Percentiles rank a stretch among this genome's conserved stretches.
Evolutionary conservation across 1,140 invertebrate genomes (phyloP).

Genomic region (Bombus fervidus): DNA sequence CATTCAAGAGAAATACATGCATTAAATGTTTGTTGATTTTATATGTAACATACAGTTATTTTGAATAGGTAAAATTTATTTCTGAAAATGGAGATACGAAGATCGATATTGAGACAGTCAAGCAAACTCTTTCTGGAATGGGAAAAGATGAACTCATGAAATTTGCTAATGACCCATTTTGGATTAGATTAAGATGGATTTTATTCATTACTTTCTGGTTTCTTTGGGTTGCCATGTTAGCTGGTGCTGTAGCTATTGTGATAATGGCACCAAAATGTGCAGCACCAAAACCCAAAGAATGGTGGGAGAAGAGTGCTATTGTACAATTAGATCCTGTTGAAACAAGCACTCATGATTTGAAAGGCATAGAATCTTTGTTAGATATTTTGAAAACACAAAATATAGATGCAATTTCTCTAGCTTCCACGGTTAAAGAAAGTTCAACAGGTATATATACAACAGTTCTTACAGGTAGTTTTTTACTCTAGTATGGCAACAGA

Average conservation of each 20-base stretch:
- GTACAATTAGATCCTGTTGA: conserved; percentile 78
- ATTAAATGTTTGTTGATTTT: background rate
- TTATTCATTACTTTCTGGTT: conserved; percentile 94
- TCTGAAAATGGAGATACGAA: conserved; percentile 93
- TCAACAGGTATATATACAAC: conserved; percentile 54
- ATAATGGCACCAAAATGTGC: conserved; percentile 92
- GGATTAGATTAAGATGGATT: conserved; percentile 92
- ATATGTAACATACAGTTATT: conserved; percentile 39
- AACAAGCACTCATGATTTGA: conserved; percentile 60
- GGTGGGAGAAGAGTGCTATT: conserved; percentile 84
- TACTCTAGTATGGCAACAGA: background rate
- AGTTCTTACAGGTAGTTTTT: background rate
- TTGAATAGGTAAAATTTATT: conserved; percentile 86
- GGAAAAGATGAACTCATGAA: conserved; percentile 96
- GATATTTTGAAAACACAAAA: conserved; percentile 81
- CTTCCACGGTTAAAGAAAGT: conserved; percentile 80
- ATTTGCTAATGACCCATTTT: conserved; percentile 95
- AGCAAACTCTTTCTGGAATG: conserved; percentile 89
- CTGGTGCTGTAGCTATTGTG: conserved; percentile 92
- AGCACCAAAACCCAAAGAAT: conserved; percentile 86
- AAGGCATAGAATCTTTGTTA: conserved; percentile 79
- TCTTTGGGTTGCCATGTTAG: conserved; percentile 92
- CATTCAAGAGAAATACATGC: background rate
- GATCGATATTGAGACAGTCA: conserved; percentile 88
- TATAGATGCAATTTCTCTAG: conserved; percentile 83